These are phyloP conservation scores for Tachycineta bicolor DNA, from an alignment of 2,113 vertebrate species.

Conservation along the genomic window DNA sequence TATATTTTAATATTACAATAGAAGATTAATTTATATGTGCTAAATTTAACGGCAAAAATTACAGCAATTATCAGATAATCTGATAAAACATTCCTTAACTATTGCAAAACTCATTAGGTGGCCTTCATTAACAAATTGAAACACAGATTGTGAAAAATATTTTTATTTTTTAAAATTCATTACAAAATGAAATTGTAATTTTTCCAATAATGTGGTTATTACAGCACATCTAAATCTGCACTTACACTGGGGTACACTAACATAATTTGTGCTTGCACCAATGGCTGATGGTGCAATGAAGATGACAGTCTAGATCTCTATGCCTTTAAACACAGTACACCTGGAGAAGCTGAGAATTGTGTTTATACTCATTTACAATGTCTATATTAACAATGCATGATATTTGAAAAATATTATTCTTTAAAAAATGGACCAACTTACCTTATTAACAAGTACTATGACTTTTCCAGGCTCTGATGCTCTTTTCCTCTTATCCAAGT, in stretches of 20 bases:
- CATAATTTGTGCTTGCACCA: neutral
- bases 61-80: neutral
- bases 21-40: neutral
- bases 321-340: neutral
- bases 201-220: neutral
- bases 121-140: neutral
- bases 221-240: neutral
- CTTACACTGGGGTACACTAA: neutral
- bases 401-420: neutral
- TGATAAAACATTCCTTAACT: neutral
- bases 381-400: neutral
- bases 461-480: slow-evolving; percentile 81
- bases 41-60: neutral
- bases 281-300: neutral
- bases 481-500: slow-evolving; percentile 83
- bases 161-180: neutral
- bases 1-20: neutral
- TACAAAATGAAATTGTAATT: neutral
- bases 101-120: neutral
- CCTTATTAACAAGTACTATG: slow-evolving; percentile 95
- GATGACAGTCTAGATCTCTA: neutral
- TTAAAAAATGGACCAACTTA: slow-evolving; percentile 45
- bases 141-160: neutral
- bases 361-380: neutral
- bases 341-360: neutral